Evolutionary conservation across 2,888 invertebrate genomes (phyloP).

Genomic region (Doris montereyensis): DNA sequence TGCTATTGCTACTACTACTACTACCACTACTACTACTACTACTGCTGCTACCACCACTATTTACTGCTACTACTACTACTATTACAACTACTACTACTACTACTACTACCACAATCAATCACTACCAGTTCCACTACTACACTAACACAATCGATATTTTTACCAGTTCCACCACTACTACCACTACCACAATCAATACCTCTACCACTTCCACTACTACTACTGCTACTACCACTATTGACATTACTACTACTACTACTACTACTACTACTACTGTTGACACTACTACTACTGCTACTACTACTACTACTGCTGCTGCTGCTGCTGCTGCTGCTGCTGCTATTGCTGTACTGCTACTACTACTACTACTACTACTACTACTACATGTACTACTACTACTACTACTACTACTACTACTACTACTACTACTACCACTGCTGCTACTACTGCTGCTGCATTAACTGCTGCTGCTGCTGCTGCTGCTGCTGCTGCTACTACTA

Average conservation of each 20-base stretch:
- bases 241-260: background rate
- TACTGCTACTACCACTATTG: background rate
- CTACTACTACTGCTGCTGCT: no score
- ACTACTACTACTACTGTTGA: background rate
- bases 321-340: no score
- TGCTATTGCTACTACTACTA: background rate
- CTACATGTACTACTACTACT: background rate
- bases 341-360: no score
- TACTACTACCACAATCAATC: no score
- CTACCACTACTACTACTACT: background rate
- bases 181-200: background rate
- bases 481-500: background rate
- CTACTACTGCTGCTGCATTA: background rate
- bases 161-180: background rate
- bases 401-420: background rate
- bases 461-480: background rate
- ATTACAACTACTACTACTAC: background rate
- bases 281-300: no score
- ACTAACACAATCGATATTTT: background rate
- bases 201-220: background rate
- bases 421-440: background rate
- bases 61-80: background rate
- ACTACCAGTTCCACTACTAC: background rate
- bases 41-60: background rate
- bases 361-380: background rate